These are phyloP conservation scores for Cantharis flavilabris DNA, from an alignment of 2,888 invertebrate species.

Conservation along the genomic window DNA sequence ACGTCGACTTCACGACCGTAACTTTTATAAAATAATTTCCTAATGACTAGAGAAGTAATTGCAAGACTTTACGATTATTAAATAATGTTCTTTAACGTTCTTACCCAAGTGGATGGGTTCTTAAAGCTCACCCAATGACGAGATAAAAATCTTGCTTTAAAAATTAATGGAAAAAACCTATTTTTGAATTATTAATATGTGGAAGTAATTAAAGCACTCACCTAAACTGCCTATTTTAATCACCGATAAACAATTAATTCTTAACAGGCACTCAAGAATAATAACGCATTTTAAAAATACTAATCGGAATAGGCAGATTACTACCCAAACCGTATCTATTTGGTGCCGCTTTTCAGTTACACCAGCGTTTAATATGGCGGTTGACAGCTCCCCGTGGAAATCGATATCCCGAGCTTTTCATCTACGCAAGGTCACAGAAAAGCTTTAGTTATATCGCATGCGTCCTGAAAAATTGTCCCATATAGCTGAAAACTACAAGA, in stretches of 20 bases:
- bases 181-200: background rate
- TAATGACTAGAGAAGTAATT: background rate
- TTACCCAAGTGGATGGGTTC: background rate
- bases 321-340: conserved; percentile 28
- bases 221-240: conserved; percentile 11
- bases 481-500: conserved; percentile 14
- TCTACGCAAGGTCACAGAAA: conserved; percentile 46
- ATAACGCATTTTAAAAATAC: conserved; percentile 36
- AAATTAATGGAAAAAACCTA: background rate
- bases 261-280: conserved; percentile 35
- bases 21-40: background rate
- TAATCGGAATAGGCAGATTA: conserved; percentile 27
- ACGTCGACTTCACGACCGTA: background rate
- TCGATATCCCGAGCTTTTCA: conserved; percentile 46
- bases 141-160: background rate
- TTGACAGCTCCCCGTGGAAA: conserved; percentile 51
- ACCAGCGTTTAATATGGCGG: conserved; percentile 46
- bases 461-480: conserved; percentile 28
- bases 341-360: conserved; percentile 34
- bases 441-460: conserved; percentile 31
- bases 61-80: background rate
- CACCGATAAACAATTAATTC: conserved; percentile 15
- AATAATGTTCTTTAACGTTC: background rate
- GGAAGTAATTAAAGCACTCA: conserved; percentile 14
- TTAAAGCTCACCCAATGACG: background rate